A percentile compares a stretch with the other conserved stretches of the same genome.
Conservation (phyloP, 1,140 invertebrate genomes). For the Mactra quadrangularis region DNA sequence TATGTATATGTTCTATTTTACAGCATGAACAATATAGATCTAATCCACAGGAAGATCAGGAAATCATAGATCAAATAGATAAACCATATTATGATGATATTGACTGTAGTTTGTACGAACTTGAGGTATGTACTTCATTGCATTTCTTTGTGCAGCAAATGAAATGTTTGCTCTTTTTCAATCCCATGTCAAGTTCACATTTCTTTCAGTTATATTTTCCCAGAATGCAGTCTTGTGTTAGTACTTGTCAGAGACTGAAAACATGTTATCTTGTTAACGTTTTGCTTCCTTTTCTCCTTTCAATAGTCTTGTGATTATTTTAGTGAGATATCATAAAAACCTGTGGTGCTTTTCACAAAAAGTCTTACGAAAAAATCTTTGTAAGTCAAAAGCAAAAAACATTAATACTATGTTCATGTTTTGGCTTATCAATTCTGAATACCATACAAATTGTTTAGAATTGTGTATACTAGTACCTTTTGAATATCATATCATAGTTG, state of each 20-base stretch:
- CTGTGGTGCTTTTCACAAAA: too few species aligned
- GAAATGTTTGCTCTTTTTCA: background rate
- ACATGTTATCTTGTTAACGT: too few species aligned
- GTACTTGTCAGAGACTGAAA: too few species aligned
- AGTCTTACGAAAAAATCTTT: too few species aligned
- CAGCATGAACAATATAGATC: constrained; percentile 65
- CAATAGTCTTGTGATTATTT: background rate
- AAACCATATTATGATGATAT: constrained; percentile 87
- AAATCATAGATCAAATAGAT: constrained; percentile 90
- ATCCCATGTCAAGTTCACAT: background rate
- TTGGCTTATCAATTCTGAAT: too few species aligned
- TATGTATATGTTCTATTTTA: constrained; percentile 18
- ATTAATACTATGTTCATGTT: too few species aligned
- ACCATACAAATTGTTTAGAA: too few species aligned
- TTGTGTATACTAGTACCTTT: too few species aligned
- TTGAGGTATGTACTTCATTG: constrained; percentile 84
- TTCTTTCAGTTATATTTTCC: too few species aligned
- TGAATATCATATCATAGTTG: too few species aligned
- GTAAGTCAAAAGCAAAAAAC: too few species aligned
- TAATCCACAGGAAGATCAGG: constrained; percentile 88
- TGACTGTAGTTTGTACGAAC: constrained; percentile 88
- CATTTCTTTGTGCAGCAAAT: background rate
- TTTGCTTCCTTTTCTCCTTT: background rate
- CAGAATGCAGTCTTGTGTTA: background rate
- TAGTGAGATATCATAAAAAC: too few species aligned